Base-by-base conservation (phyloP, 2,113 vertebrate species). In the Osmerus eperlanus region DNA sequence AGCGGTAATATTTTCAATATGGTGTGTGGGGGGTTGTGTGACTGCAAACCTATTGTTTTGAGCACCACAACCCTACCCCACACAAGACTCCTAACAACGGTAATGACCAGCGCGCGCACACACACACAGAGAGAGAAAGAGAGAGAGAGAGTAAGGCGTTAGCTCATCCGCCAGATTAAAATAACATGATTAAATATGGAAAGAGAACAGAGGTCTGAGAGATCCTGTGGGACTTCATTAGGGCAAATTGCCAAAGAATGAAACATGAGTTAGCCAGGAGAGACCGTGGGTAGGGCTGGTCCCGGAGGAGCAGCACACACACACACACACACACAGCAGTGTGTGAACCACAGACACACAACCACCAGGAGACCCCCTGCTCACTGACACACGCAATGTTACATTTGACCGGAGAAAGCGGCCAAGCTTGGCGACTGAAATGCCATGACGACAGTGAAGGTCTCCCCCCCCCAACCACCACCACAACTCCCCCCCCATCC, bases 141-240 rank as follows among this genome's bases (percentile, higher is more conserved):
- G 29, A 32, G 29, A 32, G 29, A 32, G 29, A 32, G 29, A 81
- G 81, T 41, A 78, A 86, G 83, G 74, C 82, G 88, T 92, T 89
- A 91, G 83, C 88, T 89, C 91, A 23, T 93, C 93, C 82, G 88
- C 93, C 89, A 90, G 94, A 96, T 96, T 95, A 94, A 95, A 94
- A 93, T 91, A 94, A 93, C 93, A 93, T 79, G 92, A 96, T 95
- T 96, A 97, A 95, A 94, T 94, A 95, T 95, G 94, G 23, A 23
- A 93, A 95, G 92, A 92, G 89, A 94, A 93, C 91, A 92, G 91
- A 90, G 92, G 92, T 90, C 94, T 93, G 95, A 94, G 92, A 92
- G 94, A 93, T 96, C 97, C 95, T 90, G 84, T 78, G 97, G 96
- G 97, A 96, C 94, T 96, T 97, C 95, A 96, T 98, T 96, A 97